Base-by-base conservation (phyloP, 2,888 invertebrate genomes). In the Deilephila porcellus region DNA sequence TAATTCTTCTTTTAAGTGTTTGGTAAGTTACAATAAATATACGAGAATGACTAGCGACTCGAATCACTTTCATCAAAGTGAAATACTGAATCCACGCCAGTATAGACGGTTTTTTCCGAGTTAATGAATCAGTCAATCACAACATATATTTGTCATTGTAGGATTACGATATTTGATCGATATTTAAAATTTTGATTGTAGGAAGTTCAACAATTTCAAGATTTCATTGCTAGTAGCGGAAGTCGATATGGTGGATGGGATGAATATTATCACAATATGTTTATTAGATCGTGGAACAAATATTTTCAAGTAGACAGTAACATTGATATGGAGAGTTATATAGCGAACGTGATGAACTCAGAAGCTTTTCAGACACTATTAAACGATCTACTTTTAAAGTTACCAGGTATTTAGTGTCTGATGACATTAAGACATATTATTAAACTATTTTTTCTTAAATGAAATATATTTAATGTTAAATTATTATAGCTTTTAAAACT, bases 171-270 rank as follows among this genome's bases (percentile, higher is more conserved):
- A 45, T 11, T 45, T 11, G 11, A 11, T 45, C 3, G 19, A n/a
- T n/a, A 19, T n/a, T 6, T 56, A 19, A 19, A 14, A 3, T 19
- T 62, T n/a, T 20, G 11, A 56, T 79, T 82, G 67, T 75, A 95
- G 95, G 95, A 95, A 88, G 95, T 95, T 8, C 94, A 94, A 85
- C 84, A 92, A 67, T 95, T 95, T 83, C 93, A 95, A 88, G 94
- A 95, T 56, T 96, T 95, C 81, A 83, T 96, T 79, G 86, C 84
- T 73, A 87, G 85, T 71, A 95, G 88, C 78, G 89, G 90, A 52
- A 95, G 95, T 45, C 94, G 95, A 60, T 93, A 94, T 74, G 95
- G 95, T 72, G 95, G 96, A 20, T 96, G 96, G 96, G 87, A 91
- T 74, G 90, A 92, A 81, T 95, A 95, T 74, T 94, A 95, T 78